Percentiles rank a stretch among this genome's conserved stretches.
phyloP scores from a whole-genome alignment of 1,140 invertebrate genomes.

The Plodia interpunctella region DNA sequence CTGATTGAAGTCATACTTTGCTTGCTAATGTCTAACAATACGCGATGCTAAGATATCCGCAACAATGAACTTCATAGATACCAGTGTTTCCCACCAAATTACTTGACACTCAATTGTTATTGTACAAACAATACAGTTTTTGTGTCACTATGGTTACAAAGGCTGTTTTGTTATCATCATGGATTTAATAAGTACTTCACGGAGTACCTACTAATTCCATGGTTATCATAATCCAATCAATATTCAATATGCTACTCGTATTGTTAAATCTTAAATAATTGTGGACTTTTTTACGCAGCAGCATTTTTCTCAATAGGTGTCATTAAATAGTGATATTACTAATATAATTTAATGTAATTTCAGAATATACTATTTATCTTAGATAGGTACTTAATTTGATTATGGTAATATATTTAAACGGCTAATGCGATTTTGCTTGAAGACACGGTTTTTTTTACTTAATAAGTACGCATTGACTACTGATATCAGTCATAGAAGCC shows the following conservation, averaged over 20 bases:
- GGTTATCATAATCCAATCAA: background rate
- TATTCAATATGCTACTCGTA: background rate
- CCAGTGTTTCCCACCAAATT: background rate
- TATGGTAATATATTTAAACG: too few species aligned
- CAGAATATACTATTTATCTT: too few species aligned
- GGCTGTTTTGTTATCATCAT: background rate
- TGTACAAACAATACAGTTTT: background rate
- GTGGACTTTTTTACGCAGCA: too few species aligned
- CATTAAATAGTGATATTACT: too few species aligned
- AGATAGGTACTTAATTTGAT: too few species aligned
- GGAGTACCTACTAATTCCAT: too few species aligned
- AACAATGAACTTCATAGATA: conserved; percentile 12
- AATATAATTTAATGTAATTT: too few species aligned
- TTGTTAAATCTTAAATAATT: background rate
- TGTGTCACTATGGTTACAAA: background rate
- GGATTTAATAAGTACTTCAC: too few species aligned
- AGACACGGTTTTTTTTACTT: too few species aligned
- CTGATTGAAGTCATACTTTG: background rate
- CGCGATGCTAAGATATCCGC: conserved; percentile 14
- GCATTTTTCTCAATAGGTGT: background rate
- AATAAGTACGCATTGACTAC: too few species aligned
- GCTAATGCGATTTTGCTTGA: too few species aligned
- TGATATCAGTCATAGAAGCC: too few species aligned
- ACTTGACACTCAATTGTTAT: conserved; percentile 5
- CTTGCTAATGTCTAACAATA: conserved; percentile 16